A percentile compares a stretch with the other conserved stretches of the same genome.
Conservation (phyloP, 2,888 invertebrate species). For the Phanerotoma sp. region DNA sequence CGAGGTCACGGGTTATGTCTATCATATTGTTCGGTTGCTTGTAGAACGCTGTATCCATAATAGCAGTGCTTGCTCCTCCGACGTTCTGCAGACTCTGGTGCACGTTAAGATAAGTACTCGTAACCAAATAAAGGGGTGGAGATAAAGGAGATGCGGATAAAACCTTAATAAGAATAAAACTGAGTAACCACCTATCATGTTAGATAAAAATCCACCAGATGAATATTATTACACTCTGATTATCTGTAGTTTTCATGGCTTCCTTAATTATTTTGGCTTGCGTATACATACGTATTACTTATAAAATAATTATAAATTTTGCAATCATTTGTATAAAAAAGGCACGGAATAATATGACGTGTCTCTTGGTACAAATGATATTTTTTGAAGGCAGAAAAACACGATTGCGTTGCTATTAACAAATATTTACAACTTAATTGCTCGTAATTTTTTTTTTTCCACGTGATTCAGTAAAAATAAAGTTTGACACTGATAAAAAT, state of each 20-base stretch:
- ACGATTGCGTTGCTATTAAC: no score
- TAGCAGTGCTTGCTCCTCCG: conserved; percentile 15
- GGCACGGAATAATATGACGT: no score
- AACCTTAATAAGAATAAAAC: conserved; percentile 1
- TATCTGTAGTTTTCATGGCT: not conserved
- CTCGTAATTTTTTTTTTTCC: no score
- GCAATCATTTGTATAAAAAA: no score
- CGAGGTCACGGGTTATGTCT: conserved; percentile 49
- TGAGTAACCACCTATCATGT: conserved; percentile 12
- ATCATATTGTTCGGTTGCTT: conserved; percentile 43
- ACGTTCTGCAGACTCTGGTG: conserved; percentile 10
- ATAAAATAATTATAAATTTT: no score
- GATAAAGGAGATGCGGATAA: conserved; percentile 18
- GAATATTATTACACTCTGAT: not conserved
- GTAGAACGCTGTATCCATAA: conserved; percentile 25
- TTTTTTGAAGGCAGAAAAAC: no score
- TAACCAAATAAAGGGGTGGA: conserved; percentile 42
- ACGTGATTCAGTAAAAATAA: no score
- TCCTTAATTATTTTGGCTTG: not conserved
- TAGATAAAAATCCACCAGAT: not conserved
- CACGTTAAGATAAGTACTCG: conserved; percentile 34
- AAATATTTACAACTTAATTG: no score
- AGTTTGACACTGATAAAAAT: no score
- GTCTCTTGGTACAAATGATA: no score
- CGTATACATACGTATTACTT: no score